These are phyloP conservation scores for Drosophila cyrtoloma DNA, from an alignment of 2,888 invertebrate species.

Conservation along the genomic window DNA sequence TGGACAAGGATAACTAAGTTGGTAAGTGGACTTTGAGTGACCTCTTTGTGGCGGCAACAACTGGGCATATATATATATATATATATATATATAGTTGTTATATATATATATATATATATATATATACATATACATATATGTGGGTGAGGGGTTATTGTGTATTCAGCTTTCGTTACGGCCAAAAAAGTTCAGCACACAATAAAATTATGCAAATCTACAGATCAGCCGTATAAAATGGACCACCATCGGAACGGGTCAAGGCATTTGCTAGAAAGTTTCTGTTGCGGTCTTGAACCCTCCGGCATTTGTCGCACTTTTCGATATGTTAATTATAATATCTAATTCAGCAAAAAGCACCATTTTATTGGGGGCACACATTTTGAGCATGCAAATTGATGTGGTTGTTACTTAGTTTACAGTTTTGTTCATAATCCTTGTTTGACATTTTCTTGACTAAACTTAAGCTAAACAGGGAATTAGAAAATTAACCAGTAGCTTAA, in stretches of 20 bases:
- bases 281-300: conserved; percentile 19
- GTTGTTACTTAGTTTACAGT: background rate
- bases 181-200: conserved; percentile 75
- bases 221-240: conserved; percentile 50
- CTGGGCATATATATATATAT: conserved; percentile 6
- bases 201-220: conserved; percentile 76
- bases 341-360: conserved; percentile 18
- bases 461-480: background rate
- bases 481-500: background rate
- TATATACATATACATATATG: too few relatives aligned
- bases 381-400: background rate
- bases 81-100: background rate
- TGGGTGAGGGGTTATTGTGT: conserved; percentile 32
- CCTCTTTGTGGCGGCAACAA: conserved; percentile 66
- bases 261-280: conserved; percentile 31
- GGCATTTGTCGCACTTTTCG: conserved; percentile 30
- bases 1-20: conserved; percentile 60
- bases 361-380: background rate
- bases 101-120: background rate
- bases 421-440: background rate
- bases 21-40: conserved; percentile 79
- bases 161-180: conserved; percentile 41
- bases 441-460: background rate
- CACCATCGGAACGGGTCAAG: conserved; percentile 1
- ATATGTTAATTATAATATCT: conserved; percentile 40